phyloP scores from a whole-genome alignment of 2,113 vertebrate species.

The Dicaeum eximium region DNA sequence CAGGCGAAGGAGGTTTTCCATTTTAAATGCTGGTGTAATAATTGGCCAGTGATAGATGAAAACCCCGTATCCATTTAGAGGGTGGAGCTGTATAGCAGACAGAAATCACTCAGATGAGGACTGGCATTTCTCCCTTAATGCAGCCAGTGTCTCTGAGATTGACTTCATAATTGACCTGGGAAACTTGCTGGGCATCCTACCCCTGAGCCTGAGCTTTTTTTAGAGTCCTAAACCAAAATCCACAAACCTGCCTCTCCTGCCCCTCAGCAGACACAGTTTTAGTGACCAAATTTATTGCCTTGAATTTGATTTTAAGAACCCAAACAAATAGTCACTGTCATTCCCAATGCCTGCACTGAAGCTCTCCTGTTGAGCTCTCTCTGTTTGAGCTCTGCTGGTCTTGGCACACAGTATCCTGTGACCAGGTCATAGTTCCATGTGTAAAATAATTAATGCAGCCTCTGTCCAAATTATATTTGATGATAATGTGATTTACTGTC shows the following conservation, averaged over 20 bases:
- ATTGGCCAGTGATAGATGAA: neutral
- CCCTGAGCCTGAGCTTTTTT: neutral
- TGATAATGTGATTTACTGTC: neutral
- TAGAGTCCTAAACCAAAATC: neutral
- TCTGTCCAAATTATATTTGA: neutral
- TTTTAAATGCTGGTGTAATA: neutral
- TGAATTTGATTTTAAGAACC: neutral
- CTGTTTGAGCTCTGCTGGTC: neutral
- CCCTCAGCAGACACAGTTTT: neutral
- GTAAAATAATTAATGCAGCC: neutral
- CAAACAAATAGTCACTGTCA: neutral
- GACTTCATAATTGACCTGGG: neutral
- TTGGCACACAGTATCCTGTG: neutral
- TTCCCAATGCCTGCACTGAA: neutral
- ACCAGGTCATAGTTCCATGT: neutral
- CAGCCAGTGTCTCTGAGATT: neutral
- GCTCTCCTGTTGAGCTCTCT: neutral
- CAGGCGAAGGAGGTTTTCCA: neutral
- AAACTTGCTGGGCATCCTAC: neutral
- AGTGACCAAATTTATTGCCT: neutral
- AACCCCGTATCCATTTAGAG: neutral
- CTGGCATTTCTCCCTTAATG: neutral
- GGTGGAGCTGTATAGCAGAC: neutral
- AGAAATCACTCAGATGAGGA: neutral
- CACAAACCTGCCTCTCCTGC: neutral